These are phyloP conservation scores for Sarotherodon lohbergeri DNA, from an alignment of 2,113 vertebrate species.

Conservation along the genomic window DNA sequence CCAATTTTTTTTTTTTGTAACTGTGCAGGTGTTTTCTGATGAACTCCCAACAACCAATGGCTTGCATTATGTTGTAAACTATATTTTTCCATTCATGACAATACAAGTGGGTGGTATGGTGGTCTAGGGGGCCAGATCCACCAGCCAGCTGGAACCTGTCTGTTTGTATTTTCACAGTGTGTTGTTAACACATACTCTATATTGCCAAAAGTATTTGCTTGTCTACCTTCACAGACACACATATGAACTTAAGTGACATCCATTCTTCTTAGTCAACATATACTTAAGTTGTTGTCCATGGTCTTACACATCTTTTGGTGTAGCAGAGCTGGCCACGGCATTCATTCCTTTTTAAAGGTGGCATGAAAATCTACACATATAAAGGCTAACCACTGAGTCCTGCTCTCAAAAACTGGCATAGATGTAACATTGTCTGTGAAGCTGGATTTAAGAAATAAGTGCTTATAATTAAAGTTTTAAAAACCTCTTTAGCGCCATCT, in stretches of 20 bases:
- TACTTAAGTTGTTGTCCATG: not conserved
- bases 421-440: not conserved
- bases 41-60: not conserved
- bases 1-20: not conserved
- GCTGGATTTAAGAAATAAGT: not conserved
- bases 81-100: not conserved
- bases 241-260: too few species aligned
- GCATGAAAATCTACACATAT: not conserved
- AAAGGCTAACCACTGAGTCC: not conserved
- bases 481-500: not conserved
- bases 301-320: not conserved
- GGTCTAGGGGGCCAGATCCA: not conserved
- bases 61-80: not conserved
- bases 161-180: not conserved
- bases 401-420: not conserved
- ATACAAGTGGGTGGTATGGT: not conserved
- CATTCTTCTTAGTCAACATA: too few species aligned
- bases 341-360: not conserved
- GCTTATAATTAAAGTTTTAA: not conserved
- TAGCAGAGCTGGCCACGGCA: not conserved
- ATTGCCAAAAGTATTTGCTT: not conserved
- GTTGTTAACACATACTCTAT: not conserved
- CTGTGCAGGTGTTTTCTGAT: not conserved
- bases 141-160: not conserved
- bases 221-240: too few species aligned